Evolutionary conservation across 1,140 invertebrate species (phyloP).

Genomic region (Dendrolimus punctatus): DNA sequence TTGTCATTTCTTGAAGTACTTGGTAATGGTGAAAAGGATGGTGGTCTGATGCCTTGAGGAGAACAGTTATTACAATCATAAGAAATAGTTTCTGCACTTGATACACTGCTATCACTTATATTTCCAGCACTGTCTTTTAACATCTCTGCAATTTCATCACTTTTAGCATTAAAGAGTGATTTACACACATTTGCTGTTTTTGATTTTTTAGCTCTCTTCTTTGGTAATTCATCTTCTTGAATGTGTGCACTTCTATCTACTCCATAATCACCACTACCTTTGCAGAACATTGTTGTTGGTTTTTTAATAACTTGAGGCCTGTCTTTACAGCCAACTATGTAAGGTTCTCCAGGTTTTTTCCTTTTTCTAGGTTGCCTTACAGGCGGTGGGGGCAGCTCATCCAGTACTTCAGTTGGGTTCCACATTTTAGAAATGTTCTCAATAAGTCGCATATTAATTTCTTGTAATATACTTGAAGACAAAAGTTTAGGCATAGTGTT

Average conservation of each 20-base stretch:
- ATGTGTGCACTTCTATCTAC: slow-evolving; percentile 4
- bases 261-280: slow-evolving; percentile 13
- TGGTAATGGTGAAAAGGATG: slow-evolving; percentile 23
- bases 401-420: slow-evolving; percentile 1
- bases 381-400: slow-evolving; percentile 8
- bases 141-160: slow-evolving; percentile 15
- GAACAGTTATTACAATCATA: slow-evolving; percentile 11
- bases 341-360: slow-evolving; percentile 14
- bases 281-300: slow-evolving; percentile 9
- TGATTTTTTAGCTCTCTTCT: slow-evolving; percentile 7
- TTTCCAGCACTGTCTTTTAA: slow-evolving; percentile 14
- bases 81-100: slow-evolving; percentile 21
- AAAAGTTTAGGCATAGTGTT: background rate
- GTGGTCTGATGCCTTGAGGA: background rate
- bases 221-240: slow-evolving; percentile 5
- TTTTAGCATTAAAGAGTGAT: slow-evolving; percentile 21
- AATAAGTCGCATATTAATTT: no score
- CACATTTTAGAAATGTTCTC: no score
- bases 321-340: slow-evolving; percentile 18
- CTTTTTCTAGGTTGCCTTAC: slow-evolving; percentile 14
- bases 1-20: slow-evolving; percentile 26
- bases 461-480: no score
- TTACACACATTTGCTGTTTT: slow-evolving; percentile 11
- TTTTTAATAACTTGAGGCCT: slow-evolving; percentile 7
- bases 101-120: slow-evolving; percentile 12